These are phyloP conservation scores for Lucilia sericata DNA, from an alignment of 1,140 invertebrate genomes.

Conservation along the genomic window DNA sequence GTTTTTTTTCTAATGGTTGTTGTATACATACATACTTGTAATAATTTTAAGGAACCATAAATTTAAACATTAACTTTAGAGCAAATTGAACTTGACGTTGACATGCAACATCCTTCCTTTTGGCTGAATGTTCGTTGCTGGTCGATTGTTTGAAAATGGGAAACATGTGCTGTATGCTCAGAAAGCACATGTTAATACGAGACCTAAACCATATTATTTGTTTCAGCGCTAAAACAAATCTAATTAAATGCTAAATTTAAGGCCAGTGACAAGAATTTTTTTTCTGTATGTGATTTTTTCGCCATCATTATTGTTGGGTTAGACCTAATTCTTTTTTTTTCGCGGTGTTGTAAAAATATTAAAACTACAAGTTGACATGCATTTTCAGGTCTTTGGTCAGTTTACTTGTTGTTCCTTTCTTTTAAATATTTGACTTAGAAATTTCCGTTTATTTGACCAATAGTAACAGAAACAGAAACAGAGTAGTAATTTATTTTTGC, in stretches of 20 bases:
- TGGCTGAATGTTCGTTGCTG: too few relatives aligned
- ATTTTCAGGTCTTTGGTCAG: background rate
- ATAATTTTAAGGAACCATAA: slow-evolving; percentile 24
- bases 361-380: slow-evolving; percentile 21
- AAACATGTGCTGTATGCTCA: background rate
- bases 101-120: slow-evolving; percentile 46
- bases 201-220: background rate
- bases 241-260: slow-evolving; percentile 45
- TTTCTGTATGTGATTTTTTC: background rate
- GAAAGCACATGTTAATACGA: background rate
- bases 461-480: background rate
- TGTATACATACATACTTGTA: background rate
- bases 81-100: slow-evolving; percentile 46
- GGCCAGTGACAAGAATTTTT: slow-evolving; percentile 34
- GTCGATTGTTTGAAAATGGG: background rate
- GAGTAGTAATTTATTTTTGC: background rate
- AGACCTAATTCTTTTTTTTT: background rate
- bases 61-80: slow-evolving; percentile 43
- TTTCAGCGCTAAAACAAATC: background rate
- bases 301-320: background rate
- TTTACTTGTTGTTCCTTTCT: background rate
- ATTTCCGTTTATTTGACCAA: slow-evolving; percentile 25
- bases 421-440: slow-evolving; percentile 4
- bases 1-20: background rate
- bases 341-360: background rate